Conservation (phyloP, 2,113 vertebrate species). For the Myrmecophaga tridactyla region DNA sequence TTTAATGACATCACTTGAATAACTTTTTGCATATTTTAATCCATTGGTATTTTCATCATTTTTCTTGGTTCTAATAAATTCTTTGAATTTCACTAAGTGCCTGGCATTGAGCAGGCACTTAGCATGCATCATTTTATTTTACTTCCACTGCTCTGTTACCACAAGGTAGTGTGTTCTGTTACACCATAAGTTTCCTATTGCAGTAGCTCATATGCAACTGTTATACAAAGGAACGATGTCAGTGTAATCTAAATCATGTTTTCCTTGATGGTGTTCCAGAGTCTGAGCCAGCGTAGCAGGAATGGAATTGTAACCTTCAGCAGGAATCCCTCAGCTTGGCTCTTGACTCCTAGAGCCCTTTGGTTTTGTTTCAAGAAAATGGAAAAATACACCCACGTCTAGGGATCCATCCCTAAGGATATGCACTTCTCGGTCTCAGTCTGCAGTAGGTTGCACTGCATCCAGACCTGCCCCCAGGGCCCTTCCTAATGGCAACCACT, state of each 20-base stretch:
- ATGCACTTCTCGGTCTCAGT: background rate
- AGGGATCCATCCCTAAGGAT: background rate
- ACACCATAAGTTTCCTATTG: background rate
- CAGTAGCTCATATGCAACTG: background rate
- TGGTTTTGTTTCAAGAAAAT: conserved; percentile 22
- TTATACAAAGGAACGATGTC: background rate
- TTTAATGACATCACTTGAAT: background rate
- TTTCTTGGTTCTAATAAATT: background rate
- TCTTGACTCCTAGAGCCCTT: conserved; percentile 9
- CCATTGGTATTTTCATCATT: background rate
- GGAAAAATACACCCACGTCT: background rate
- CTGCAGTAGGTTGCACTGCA: background rate
- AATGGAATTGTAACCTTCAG: background rate
- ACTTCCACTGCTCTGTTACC: too few relatives aligned
- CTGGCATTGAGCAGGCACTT: too few relatives aligned
- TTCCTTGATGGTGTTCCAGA: too few relatives aligned
- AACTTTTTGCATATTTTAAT: background rate
- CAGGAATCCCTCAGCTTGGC: background rate
- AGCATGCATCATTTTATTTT: too few relatives aligned
- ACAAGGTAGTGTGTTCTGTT: background rate
- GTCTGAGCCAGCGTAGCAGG: background rate
- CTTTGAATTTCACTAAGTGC: background rate
- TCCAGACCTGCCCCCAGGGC: background rate
- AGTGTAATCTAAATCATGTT: background rate
- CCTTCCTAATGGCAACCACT: background rate